Evolutionary conservation across 2,797 vertebrate species (phyloP).

Genomic region (Melanotaenia maccullochi): DNA sequence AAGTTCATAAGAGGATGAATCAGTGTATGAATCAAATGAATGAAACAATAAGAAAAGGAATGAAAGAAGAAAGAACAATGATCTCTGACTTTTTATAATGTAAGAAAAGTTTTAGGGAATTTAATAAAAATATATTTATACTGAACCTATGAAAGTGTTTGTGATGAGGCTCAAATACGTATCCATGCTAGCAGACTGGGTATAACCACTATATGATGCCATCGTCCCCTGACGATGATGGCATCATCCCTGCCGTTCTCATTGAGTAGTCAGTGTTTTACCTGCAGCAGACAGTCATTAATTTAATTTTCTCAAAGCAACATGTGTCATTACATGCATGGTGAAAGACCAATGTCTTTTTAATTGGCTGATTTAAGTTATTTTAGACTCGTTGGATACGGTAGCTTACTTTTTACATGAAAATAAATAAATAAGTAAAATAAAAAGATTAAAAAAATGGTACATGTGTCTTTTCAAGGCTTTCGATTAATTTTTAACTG

Average conservation of each 20-base stretch:
- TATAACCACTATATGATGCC: neutral
- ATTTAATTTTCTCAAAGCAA: neutral
- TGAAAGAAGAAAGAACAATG: neutral
- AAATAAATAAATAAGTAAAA: too few species aligned
- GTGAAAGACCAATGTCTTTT: too few species aligned
- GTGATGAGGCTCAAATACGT: neutral
- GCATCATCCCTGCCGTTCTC: neutral
- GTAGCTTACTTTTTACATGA: too few species aligned
- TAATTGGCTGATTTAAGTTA: too few species aligned
- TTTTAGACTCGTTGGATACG: too few species aligned
- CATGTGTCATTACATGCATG: neutral
- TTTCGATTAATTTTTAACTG: neutral
- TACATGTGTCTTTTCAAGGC: neutral
- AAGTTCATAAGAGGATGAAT: constrained; percentile 9
- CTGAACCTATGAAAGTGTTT: neutral
- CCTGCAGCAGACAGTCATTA: neutral
- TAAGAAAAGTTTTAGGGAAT: too few species aligned
- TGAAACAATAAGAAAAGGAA: neutral
- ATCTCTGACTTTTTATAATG: too few species aligned
- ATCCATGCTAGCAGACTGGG: neutral
- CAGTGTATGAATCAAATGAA: neutral
- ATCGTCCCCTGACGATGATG: neutral
- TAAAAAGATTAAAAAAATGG: too few species aligned
- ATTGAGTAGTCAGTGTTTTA: neutral
- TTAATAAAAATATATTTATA: neutral